These are phyloP conservation scores for Zaprionus africanus DNA, from an alignment of 1,140 invertebrate genomes.

Conservation along the genomic window DNA sequence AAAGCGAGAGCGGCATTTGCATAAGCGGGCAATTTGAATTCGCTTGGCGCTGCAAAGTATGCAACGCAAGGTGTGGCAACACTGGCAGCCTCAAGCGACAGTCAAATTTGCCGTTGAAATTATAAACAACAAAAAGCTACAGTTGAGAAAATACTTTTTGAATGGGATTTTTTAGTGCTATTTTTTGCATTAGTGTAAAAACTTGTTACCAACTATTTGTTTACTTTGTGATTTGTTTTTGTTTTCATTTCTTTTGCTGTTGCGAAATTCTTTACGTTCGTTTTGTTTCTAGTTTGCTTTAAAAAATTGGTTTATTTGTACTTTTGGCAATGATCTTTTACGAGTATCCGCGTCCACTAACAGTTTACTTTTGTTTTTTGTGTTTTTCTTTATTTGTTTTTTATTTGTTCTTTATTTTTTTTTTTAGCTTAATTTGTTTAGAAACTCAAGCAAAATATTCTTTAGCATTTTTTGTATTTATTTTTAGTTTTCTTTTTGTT, in stretches of 20 bases:
- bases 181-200: slow-evolving; percentile 58
- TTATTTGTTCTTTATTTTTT: slow-evolving; percentile 50
- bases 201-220: slow-evolving; percentile 70
- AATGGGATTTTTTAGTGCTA: slow-evolving; percentile 34
- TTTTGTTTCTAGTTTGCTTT: slow-evolving; percentile 67
- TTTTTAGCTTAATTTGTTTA: slow-evolving; percentile 36
- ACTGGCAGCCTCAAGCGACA: slow-evolving; percentile 57
- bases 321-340: slow-evolving; percentile 82
- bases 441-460: slow-evolving; percentile 61
- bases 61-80: slow-evolving; percentile 11
- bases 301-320: slow-evolving; percentile 83
- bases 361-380: slow-evolving; percentile 40
- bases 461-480: slow-evolving; percentile 57
- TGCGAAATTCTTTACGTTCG: slow-evolving; percentile 75
- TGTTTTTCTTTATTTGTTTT: slow-evolving; percentile 19
- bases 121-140: slow-evolving; percentile 31
- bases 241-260: slow-evolving; percentile 32
- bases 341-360: slow-evolving; percentile 50
- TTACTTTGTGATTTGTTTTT: slow-evolving; percentile 49
- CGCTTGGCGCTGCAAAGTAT: slow-evolving; percentile 52
- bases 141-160: slow-evolving; percentile 25
- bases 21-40: slow-evolving; percentile 57
- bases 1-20: slow-evolving; percentile 30
- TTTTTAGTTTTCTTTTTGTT: slow-evolving; percentile 52
- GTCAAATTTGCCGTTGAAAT: slow-evolving; percentile 55